Base-by-base conservation (phyloP, 2,797 vertebrate genomes). In the Enteromius anoplus region DNA sequence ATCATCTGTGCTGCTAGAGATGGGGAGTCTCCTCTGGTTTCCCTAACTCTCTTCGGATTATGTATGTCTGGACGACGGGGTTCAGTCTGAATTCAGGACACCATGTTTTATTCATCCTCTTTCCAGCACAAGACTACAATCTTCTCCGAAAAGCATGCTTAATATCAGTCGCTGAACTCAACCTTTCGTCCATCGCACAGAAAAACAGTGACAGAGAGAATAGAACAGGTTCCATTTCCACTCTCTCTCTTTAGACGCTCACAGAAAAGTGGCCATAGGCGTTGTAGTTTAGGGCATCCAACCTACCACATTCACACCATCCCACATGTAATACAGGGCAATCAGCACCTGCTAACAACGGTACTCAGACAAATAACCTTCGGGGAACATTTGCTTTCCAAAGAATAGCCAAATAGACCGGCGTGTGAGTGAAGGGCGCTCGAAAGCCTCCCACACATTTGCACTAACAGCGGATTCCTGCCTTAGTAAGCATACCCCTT, bases 401-500 rank as follows among this genome's bases (percentile, higher is more conserved):
- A 78, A 58, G 49, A 42, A 85, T 64, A 17, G 17, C 10, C 17
- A 68, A 72, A 75, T 5, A 75, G 26, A 21, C 21, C 1, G 3
- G 53, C 32, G 26, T 34, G 17, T 17, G 62, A 69, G 8, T 34
- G 37, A 12, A 60, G 64, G 32, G 26, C 3, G 23, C 58, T 81
- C 12, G 4, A 32, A 72, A 26, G 45, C 70, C 55, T 79, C 70
- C 72, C 68, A 86, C 60, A 80, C 29, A 79, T 21, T 88, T 75
- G 11, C 14, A 62, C 73, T 65, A 70, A 29, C 85, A 84, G 71
- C 23, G 11, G 47, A 83, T 45, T 78, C 62, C 17, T 85, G 78
- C 85, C 65, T 83, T 65, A 88, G 89, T 87, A 75, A 88, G 85
- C 78, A 62, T 60, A 65, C 60, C 80, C 83, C 65, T 87, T 87